Evolutionary conservation across 1,140 invertebrate genomes (phyloP), one percentile per base, ranked within the genome.

Genomic region (Papilio helenus): DNA sequence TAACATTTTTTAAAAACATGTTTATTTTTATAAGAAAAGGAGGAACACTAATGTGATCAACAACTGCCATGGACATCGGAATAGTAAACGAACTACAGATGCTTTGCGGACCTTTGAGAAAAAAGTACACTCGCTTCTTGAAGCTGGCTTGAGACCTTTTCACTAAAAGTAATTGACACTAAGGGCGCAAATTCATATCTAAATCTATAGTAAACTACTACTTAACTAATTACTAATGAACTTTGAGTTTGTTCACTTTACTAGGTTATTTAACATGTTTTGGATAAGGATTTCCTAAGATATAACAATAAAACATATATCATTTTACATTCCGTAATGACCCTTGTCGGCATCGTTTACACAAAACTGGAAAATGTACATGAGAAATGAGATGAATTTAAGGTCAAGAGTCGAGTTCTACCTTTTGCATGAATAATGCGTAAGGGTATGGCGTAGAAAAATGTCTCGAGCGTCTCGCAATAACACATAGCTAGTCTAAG

Each of bases 361-460:
- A 20, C 55, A 61, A 1, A 61, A 61, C 23, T 26, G 58, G 58
- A 55, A 55, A 20, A 55, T 55, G 51, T 55, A 55, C 51, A 55
- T 55, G 51, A 20, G 18, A 55, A 55, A 55, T 55, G 51, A 55
- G 51, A 61, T 61, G 58, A 61, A 61, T 61, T 61, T 16, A 76
- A 51, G 44, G 23, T 44, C 20, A 74, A 80, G 51, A 51, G 77
- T 79, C 82, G 14, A 74, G 80, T 46, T 76, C 79, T 80, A 58
- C 79, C 76, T 81, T 82, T 80, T 85, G 73, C 81, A 86, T 86
- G 77, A 83, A 83, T 83, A 86, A 86, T 86, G 83, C 72, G 78
- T 29, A 72, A 80, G 49, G 46, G 77, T 84, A 83, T 83, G 80
- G 82, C 80, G 83, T 76, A 79, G 77, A 82, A 83, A 84, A 81